Conservation (phyloP, 2,113 vertebrate species). For the Heterochromis multidens region DNA sequence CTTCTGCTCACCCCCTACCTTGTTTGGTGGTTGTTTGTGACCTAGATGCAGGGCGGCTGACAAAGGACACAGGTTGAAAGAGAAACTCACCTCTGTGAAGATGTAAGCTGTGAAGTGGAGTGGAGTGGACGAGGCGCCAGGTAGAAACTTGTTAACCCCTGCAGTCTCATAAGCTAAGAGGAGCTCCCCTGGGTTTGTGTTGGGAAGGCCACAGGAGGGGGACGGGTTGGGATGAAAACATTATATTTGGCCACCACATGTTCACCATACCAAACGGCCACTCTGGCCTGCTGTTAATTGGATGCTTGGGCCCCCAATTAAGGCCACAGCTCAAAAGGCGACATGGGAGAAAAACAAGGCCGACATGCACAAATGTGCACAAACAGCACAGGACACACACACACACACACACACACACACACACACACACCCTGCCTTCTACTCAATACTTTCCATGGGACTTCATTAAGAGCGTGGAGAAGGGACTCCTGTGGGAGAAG, state of each 20-base stretch:
- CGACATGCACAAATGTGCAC: neutral
- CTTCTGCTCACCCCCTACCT: neutral
- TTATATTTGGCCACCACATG: slow-evolving; percentile 67
- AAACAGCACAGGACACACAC: neutral
- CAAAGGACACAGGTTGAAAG: slow-evolving; percentile 48
- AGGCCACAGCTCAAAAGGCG: slow-evolving; percentile 80
- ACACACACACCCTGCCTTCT: neutral
- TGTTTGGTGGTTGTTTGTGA: slow-evolving; percentile 53
- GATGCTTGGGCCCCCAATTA: slow-evolving; percentile 87
- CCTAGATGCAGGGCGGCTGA: slow-evolving; percentile 66
- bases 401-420: neutral
- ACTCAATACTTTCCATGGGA: slow-evolving; percentile 69
- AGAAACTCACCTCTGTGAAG: slow-evolving; percentile 5
- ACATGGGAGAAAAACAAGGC: slow-evolving; percentile 65
- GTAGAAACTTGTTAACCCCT: slow-evolving; percentile 35
- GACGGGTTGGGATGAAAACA: neutral
- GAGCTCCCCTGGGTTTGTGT: neutral
- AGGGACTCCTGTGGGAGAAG: slow-evolving; percentile 51
- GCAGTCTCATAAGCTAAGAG: neutral
- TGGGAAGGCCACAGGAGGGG: neutral
- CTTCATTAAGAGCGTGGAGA: slow-evolving; percentile 70
- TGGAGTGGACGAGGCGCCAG: slow-evolving; percentile 7
- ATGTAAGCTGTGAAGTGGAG: slow-evolving; percentile 16
- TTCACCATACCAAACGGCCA: slow-evolving; percentile 73
- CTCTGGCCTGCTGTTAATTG: slow-evolving; percentile 80